Evolutionary conservation across 2,888 invertebrate genomes (phyloP), one percentile per base, ranked within the genome.

Genomic region (Nineta flava): DNA sequence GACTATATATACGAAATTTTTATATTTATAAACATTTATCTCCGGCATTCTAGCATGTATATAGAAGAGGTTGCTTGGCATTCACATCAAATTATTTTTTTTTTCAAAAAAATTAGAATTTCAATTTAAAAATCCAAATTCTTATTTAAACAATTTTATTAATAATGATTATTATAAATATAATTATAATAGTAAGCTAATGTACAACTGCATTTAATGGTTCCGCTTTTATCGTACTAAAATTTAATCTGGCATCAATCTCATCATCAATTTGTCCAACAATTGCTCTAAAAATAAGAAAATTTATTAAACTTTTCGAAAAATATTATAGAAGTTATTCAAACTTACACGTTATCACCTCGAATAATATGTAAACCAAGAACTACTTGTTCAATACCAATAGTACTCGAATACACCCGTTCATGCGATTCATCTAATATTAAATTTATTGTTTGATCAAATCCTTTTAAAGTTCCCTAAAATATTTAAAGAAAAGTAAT

Each of bases 401-500:
- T 78, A 1, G 84, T 80, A 9, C 86, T 81, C 46, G 93, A 95
- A 69, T 92, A 99, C n/a, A 99, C 95, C 60, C 99, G 74, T 68
- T 99, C 99, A 63, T 96, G 95, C 34, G 95, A 94, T 68, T 99
- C 97, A 63, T 97, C 96, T 55, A 99, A 71, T 59, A 99, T 95
- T 55, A 99, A 76, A 65, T 99, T 99, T 56, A 97, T 93, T n/a
- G 96, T 93, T 70, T 99, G 99, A 69, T 99, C 99, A 68, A 95
- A 99, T 31, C 99, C 99, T 67, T 96, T 96, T 54, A 99, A 68
- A 0, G 93, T 92, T 44, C 99, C 99, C 84, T 85, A 57, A 53
- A 69, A 69, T 53, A 26, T 26, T 26, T 7, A 49, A 53, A 19
- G 32, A 48, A 50, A 9, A 12, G 51, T 32, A 46, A 46, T 35